Evolutionary conservation across 2,113 vertebrate genomes (phyloP), one percentile per base, ranked within the genome.

Genomic region (Camelus bactrianus): DNA sequence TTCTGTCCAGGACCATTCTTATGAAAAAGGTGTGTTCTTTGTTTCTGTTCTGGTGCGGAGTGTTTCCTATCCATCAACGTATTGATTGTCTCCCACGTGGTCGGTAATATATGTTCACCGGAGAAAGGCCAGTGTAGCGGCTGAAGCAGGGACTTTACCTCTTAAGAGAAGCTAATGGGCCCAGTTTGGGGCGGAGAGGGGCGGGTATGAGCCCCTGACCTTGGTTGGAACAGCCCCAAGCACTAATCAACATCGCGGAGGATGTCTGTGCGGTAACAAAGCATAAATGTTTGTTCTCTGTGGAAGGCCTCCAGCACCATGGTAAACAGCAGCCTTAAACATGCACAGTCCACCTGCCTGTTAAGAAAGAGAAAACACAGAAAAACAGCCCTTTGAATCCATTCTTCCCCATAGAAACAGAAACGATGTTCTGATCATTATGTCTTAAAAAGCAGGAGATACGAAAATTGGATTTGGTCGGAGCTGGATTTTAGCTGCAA

Each of bases 381-480:
- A 69, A 86, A 93, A 88, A 48, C 64, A 58, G 46, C 79, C 20
- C 81, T 84, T 76, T 30, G 28, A 76, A 76, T 88, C 72, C 65
- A n/a, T 72, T 92, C 94, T 88, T 97, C 88, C 95, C 88, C 94
- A 85, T 90, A 90, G 93, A 97, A 95, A 92, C 92, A 72, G 95
- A 72, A 30, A 67, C n/a, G 26, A 86, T 38, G 91, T 48, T 70
- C 91, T 35, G 32, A 64, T 85, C 93, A 80, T 93, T 93, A 96
- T 93, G 96, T 93, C 96, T 95, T 80, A 94, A 96, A 92, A 89
- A 60, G 96, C 93, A 72, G 52, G 22, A 56, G 95, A 80, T 94
- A 67, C 2, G 89, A 93, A 95, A 95, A 92, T 72, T 87, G 90
- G 95, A 93, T 95, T 96, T 95, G 91, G 88, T 96, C 6, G 13